Base-by-base conservation (phyloP, 1,140 invertebrate genomes). In the Saxidomus purpurata region DNA sequence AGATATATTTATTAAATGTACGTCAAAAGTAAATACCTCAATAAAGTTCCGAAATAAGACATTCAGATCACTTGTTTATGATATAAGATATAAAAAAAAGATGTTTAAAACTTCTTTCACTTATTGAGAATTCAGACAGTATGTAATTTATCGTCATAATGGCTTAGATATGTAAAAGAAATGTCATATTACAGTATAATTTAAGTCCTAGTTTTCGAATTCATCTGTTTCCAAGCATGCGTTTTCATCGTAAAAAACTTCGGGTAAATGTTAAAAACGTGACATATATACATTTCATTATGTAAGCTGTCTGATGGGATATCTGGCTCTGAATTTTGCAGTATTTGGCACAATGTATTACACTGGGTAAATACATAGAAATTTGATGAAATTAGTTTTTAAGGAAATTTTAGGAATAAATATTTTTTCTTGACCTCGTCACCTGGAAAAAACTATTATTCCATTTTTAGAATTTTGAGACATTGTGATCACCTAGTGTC, bases 101-200 rank as follows among this genome's bases (percentile, higher is more conserved):
- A n/a, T n/a, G n/a, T 43, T 63, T 63, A 11, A 25, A 63, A 63
- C 59, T n/a, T 63, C 52, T 63, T 8, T 63, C n/a, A 63, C n/a
- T 63, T 19, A 63, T 63, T n/a, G 59, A 28, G n/a, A 63, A 28
- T 63, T 9, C 59, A 63, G 59, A 28, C 59, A 63, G n/a, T n/a
- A n/a, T 63, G 59, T 63, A 63, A 63, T 63, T 63, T 63, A 63
- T 63, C 1, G 59, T 8, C n/a, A 63, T 63, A 28, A 63, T 63
- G 59, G 9, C n/a, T 63, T 63, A 28, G 59, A 63, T 63, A 63
- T 63, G 59, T 63, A 63, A n/a, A 63, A 63, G 8, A n/a, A 11
- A 9, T 63, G 59, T 63, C 25, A 28, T 63, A 63, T 28, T 25
- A 28, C 25, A 28, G 15, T 63, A 63, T 25, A 63, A 63, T 63